phyloP scores from a whole-genome alignment of 2,113 vertebrate genomes.

The Corydoras maculifer region DNA sequence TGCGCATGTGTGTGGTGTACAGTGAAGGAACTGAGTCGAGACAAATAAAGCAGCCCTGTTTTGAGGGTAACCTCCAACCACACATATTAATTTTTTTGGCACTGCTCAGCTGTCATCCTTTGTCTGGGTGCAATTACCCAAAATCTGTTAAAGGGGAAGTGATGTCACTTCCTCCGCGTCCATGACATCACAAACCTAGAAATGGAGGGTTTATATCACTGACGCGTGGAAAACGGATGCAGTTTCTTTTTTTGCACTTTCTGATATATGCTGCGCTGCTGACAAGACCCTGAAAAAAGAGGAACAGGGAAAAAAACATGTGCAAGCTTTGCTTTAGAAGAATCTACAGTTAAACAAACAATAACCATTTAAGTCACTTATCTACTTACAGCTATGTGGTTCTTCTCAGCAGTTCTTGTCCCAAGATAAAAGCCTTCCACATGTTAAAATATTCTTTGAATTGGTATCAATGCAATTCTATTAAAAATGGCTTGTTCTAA shows the following conservation, averaged over 20 bases:
- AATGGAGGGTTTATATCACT: constrained; percentile 42
- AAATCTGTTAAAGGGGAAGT: constrained; percentile 64
- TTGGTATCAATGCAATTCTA: neutral
- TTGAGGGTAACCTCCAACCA: constrained; percentile 42
- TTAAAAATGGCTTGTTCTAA: too few relatives aligned
- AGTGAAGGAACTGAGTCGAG: constrained; percentile 26
- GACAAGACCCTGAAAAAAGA: constrained; percentile 43
- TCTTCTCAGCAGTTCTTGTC: neutral
- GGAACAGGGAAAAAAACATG: constrained; percentile 14
- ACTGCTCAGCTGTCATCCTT: constrained; percentile 62
- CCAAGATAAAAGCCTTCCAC: neutral
- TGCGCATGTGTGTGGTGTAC: neutral
- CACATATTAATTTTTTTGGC: constrained; percentile 53
- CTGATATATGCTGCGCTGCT: constrained; percentile 43
- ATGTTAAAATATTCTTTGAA: neutral
- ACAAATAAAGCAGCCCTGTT: constrained; percentile 33
- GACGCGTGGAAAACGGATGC: constrained; percentile 68
- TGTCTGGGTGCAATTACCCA: constrained; percentile 38
- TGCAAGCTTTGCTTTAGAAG: neutral
- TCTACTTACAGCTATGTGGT: neutral
- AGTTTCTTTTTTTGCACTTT: constrained; percentile 53
- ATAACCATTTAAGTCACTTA: neutral
- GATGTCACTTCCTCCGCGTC: constrained; percentile 68
- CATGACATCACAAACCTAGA: constrained; percentile 59
- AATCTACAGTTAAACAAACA: constrained; percentile 11